These are phyloP conservation scores for Bombus soroeensis DNA, from an alignment of 1,140 invertebrate species.

Conservation along the genomic window DNA sequence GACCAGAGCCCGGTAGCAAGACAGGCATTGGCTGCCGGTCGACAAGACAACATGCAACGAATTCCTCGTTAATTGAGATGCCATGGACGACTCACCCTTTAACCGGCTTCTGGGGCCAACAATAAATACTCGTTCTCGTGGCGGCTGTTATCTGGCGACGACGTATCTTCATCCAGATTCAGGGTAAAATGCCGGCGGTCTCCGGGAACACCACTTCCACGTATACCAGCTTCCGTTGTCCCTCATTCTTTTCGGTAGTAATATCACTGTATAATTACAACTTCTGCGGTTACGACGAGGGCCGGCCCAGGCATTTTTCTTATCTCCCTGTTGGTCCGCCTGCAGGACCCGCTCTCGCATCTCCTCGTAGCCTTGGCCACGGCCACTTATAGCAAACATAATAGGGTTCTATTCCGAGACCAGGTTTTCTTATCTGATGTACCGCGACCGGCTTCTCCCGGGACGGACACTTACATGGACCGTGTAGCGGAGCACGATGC, in stretches of 20 bases:
- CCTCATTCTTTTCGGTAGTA: slow-evolving; percentile 56
- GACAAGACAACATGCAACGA: slow-evolving; percentile 10
- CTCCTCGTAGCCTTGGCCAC: neutral
- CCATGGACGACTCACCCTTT: slow-evolving; percentile 9
- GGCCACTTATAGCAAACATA: slow-evolving; percentile 60
- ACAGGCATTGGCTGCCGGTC: neutral
- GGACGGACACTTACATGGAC: slow-evolving; percentile 59
- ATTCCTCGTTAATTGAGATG: slow-evolving; percentile 47
- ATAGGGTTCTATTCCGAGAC: slow-evolving; percentile 60
- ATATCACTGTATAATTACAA: slow-evolving; percentile 62
- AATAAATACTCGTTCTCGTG: slow-evolving; percentile 38
- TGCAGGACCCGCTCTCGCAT: neutral
- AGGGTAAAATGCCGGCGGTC: slow-evolving; percentile 4
- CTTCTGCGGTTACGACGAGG: slow-evolving; percentile 46
- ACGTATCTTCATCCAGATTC: slow-evolving; percentile 50
- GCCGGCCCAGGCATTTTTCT: slow-evolving; percentile 50
- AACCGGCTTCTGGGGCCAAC: slow-evolving; percentile 15
- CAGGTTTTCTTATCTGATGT: slow-evolving; percentile 63
- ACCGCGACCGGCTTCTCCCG: slow-evolving; percentile 52
- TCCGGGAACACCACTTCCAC: slow-evolving; percentile 24
- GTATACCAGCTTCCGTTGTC: neutral
- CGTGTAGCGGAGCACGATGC: slow-evolving; percentile 26
- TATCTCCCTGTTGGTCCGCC: slow-evolving; percentile 40
- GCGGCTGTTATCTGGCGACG: slow-evolving; percentile 17
- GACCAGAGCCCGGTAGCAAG: neutral